These are phyloP conservation scores for Anorthoa munda DNA, from an alignment of 2,888 invertebrate species.

Conservation along the genomic window DNA sequence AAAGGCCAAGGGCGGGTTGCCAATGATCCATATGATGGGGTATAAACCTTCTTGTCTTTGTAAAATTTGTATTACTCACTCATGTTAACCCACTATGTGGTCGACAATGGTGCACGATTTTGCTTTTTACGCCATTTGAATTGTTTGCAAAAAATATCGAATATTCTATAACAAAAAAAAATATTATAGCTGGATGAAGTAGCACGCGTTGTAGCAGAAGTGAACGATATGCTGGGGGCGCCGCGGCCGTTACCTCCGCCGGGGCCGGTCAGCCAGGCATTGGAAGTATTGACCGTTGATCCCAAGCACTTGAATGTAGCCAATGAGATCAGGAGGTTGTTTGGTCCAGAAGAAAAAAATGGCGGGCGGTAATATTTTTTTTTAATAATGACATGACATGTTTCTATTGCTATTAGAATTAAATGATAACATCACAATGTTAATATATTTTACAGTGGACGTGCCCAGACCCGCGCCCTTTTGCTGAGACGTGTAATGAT, in stretches of 20 bases:
- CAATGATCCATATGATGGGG: not conserved
- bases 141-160: not conserved
- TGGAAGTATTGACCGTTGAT: conserved; percentile 53
- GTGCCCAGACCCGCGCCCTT: conserved; percentile 40
- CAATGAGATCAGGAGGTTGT: conserved; percentile 71
- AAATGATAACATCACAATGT: not conserved
- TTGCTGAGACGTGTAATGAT: conserved; percentile 53
- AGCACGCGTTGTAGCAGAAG: conserved; percentile 75
- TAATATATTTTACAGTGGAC: conserved; percentile 30
- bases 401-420: not conserved
- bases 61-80: no score
- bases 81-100: not conserved
- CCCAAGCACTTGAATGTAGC: conserved; percentile 70
- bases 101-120: not conserved
- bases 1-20: no score
- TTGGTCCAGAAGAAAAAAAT: conserved; percentile 71
- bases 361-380: conserved; percentile 42
- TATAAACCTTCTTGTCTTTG: not conserved
- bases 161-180: not conserved
- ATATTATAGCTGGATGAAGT: conserved; percentile 79
- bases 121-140: not conserved
- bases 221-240: conserved; percentile 77
- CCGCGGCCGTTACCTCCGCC: conserved; percentile 55
- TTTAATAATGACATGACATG: not conserved
- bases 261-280: not conserved